Base-by-base conservation (phyloP, 2,888 invertebrate genomes). In the Polymixis flavicincta region DNA sequence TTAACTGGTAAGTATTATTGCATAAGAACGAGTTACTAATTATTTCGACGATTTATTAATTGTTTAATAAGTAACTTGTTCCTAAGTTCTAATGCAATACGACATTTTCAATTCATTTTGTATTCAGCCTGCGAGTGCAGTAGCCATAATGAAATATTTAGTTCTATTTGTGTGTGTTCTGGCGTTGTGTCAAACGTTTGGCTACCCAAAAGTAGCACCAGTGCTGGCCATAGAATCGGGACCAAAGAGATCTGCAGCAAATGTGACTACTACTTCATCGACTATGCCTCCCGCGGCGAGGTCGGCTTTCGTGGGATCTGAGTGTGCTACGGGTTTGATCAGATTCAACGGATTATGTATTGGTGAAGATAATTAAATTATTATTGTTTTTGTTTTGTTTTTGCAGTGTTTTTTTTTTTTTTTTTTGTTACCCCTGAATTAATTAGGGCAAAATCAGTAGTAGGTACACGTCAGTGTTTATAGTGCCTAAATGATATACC, bases 91-190 rank as follows among this genome's bases (percentile, higher is more conserved):
- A 19, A 54, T 60, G 17, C 57, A 32, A 57, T 22, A 32, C n/a
- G 45, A 28, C 25, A 70, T 13, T 52, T n/a, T 17, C 7, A 64
- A 25, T 37, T 59, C 32, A 65, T 76, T 60, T 59, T 52, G 22
- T 3, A 45, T 45, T 45, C 42, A 45, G 13, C 28, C 17, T 13
- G 19, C 11, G 14, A 19, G 37, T 28, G 61, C 50, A n/a, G 22
- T 7, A 45, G 11, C 13, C n/a, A 55, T 25, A 4, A 80, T 75
- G 71, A 74, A 73, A 32, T 59, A 64, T 66, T 70, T 69, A 17
- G 28, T 65, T 32, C 25, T 73, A 42, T 50, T 59, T 22, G 19
- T 71, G 19, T 63, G 28, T 68, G 66, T 52, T 54, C 2, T 69
- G 11, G 22, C 71, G 1, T n/a, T 67, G 42, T 25, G 8, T 66